These are phyloP conservation scores for Tokudaia tokunoshimensis DNA, from an alignment of 2,797 vertebrate genomes.

Conservation along the genomic window DNA sequence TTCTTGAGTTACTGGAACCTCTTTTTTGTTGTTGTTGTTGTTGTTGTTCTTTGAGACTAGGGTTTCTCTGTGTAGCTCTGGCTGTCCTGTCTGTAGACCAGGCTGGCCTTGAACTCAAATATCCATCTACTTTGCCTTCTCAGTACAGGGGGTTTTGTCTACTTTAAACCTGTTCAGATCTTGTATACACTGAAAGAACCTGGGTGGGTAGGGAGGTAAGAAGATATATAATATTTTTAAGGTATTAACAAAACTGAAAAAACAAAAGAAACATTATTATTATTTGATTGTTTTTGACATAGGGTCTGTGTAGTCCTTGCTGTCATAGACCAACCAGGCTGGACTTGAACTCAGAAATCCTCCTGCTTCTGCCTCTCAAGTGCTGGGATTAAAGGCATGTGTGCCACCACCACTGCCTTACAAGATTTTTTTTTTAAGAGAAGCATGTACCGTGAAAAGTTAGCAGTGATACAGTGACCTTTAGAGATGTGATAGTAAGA, in stretches of 20 bases:
- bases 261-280: background rate
- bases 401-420: background rate
- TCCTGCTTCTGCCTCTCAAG: background rate
- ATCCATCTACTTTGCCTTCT: background rate
- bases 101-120: background rate
- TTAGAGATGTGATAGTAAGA: background rate
- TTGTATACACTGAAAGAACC: background rate
- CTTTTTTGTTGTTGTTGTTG: background rate
- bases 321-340: background rate
- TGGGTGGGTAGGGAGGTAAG: background rate
- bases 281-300: no score
- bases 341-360: background rate
- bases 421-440: background rate
- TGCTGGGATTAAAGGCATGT: background rate
- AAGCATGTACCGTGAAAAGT: background rate
- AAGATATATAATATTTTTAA: background rate
- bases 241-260: background rate
- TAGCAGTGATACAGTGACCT: background rate
- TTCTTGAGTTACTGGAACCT: background rate
- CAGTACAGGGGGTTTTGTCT: background rate
- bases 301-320: background rate
- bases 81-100: background rate
- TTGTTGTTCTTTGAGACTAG: background rate
- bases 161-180: background rate
- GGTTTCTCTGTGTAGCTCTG: background rate